Percentiles rank a stretch among this genome's conserved stretches.
phyloP scores from a whole-genome alignment of 2,113 vertebrate species.

The Aythya baeri region DNA sequence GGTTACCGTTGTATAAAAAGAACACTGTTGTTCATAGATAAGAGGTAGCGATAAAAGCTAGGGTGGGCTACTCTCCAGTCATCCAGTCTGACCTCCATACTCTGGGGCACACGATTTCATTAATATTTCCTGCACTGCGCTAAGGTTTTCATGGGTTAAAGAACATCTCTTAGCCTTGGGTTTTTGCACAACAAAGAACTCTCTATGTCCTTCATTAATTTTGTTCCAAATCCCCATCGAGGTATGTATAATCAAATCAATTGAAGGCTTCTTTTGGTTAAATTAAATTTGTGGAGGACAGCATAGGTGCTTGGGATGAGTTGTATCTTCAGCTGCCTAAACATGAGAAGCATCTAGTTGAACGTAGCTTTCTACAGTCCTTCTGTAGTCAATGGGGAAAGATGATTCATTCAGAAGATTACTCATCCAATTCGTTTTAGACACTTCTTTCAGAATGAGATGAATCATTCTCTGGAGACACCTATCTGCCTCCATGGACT shows the following conservation, averaged over 20 bases:
- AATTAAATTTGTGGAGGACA: not conserved
- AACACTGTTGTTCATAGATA: not conserved
- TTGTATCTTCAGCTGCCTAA: slow-evolving; percentile 7
- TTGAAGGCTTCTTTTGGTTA: not conserved
- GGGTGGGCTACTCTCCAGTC: not conserved
- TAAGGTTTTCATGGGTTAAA: not conserved
- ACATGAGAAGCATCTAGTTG: slow-evolving; percentile 1
- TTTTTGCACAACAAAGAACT: not conserved
- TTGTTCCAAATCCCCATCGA: not conserved
- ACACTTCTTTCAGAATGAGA: not conserved
- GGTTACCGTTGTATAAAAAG: not conserved
- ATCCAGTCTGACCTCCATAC: not conserved
- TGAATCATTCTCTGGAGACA: slow-evolving; percentile 33
- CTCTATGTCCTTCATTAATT: not conserved
- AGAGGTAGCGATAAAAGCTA: not conserved
- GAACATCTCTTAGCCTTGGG: not conserved
- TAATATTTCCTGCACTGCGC: not conserved
- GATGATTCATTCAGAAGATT: slow-evolving; percentile 31
- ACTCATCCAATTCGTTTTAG: slow-evolving; percentile 12
- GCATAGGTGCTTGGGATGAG: not conserved
- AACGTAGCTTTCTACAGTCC: slow-evolving; percentile 1
- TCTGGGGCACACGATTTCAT: not conserved
- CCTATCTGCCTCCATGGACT: not conserved
- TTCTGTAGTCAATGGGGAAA: slow-evolving; percentile 3
- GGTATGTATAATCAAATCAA: not conserved